These are phyloP conservation scores for Drosophila hawaiiensis DNA, from an alignment of 2,888 invertebrate species.

Conservation along the genomic window DNA sequence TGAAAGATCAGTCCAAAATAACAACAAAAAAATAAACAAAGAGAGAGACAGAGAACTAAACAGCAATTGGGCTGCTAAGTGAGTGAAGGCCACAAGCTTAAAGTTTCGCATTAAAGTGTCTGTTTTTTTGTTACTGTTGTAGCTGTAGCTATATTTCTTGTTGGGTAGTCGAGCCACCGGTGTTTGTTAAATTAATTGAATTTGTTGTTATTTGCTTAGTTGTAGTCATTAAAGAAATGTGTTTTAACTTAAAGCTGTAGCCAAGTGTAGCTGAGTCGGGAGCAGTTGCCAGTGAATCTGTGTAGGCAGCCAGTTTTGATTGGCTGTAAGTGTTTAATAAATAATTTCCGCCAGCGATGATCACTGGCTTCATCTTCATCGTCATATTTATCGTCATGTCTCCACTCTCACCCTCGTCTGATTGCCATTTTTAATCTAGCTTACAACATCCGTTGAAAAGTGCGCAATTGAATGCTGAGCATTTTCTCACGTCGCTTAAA, in stretches of 20 bases:
- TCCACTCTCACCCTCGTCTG: conserved; percentile 6
- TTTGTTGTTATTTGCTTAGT: conserved; percentile 71
- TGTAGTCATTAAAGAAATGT: conserved; percentile 64
- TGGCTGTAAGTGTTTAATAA: conserved; percentile 70
- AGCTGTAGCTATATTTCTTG: conserved; percentile 13
- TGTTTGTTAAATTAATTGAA: conserved; percentile 74
- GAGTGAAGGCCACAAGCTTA: conserved; percentile 65
- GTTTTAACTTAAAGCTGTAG: conserved; percentile 27
- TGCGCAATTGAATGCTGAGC: conserved; percentile 62
- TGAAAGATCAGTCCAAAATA: conserved; percentile 68
- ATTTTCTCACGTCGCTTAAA: conserved; percentile 79
- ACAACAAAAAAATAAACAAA: conserved; percentile 9
- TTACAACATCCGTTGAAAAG: conserved; percentile 60
- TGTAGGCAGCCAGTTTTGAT: conserved; percentile 59
- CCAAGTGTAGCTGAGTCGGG: background rate
- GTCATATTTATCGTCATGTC: conserved; percentile 29
- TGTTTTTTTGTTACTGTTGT: conserved; percentile 30
- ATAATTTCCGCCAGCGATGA: conserved; percentile 71
- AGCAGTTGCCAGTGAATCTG: conserved; percentile 4
- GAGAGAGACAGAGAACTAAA: conserved; percentile 26
- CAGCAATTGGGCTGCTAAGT: conserved; percentile 43
- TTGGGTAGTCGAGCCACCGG: conserved; percentile 45
- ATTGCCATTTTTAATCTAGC: conserved; percentile 48
- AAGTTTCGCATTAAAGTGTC: conserved; percentile 47
- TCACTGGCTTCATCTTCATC: conserved; percentile 35